Conservation (phyloP, 2,797 vertebrate species). For the Stomatorhinus walkeri region DNA sequence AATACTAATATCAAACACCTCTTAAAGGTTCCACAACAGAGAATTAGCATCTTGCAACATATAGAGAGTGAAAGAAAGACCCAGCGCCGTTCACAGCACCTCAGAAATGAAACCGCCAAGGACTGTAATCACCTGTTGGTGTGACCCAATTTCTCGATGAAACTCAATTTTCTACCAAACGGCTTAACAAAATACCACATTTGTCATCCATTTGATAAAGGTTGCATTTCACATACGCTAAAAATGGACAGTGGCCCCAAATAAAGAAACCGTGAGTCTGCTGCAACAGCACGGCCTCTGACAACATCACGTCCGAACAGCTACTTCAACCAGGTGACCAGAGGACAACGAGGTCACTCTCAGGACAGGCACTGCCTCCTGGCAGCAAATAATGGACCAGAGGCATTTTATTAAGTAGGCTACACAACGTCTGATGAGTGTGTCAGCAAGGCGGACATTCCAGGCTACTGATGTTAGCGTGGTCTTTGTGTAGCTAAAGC, state of each 20-base stretch:
- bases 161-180: constrained; percentile 4
- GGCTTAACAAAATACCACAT: background rate
- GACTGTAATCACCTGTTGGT: background rate
- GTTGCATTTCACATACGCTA: background rate
- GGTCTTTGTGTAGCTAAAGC: background rate
- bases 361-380: background rate
- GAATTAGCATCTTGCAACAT: background rate
- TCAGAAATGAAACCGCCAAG: background rate
- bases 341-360: background rate
- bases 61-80: background rate
- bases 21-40: background rate
- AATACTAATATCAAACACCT: background rate
- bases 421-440: background rate
- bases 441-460: background rate
- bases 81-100: background rate
- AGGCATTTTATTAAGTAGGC: background rate
- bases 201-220: background rate
- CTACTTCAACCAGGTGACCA: background rate
- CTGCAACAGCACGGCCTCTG: background rate
- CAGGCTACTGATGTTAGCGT: background rate
- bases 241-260: background rate
- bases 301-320: background rate
- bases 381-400: background rate
- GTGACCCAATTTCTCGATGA: background rate
- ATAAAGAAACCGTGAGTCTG: background rate